Conservation (phyloP, 2,888 invertebrate genomes). For the Tolmerus cingulatus region DNA sequence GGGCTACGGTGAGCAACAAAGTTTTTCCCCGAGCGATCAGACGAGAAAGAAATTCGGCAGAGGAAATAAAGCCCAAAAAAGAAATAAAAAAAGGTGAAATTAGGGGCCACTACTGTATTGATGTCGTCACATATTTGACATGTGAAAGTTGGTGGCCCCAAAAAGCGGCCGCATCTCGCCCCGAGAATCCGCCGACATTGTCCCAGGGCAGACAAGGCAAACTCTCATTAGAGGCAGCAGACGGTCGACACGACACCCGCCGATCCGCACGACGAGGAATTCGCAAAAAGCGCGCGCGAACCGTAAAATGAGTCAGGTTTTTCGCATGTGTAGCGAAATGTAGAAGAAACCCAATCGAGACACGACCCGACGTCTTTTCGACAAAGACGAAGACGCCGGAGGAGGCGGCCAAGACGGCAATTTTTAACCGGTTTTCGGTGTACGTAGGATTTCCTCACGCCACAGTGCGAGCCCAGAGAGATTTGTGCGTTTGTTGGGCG, state of each 20-base stretch:
- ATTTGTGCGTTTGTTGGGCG: slow-evolving; percentile 4
- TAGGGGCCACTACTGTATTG: slow-evolving; percentile 3
- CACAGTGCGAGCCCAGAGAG: background rate
- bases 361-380: slow-evolving; percentile 6
- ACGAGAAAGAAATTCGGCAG: background rate
- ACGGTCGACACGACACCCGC: background rate
- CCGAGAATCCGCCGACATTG: background rate
- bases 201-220: background rate
- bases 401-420: background rate
- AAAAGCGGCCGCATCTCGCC: background rate
- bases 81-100: background rate
- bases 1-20: background rate
- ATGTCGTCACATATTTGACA: slow-evolving; percentile 33
- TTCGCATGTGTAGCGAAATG: slow-evolving; percentile 19
- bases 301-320: slow-evolving; percentile 26
- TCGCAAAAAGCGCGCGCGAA: slow-evolving; percentile 37
- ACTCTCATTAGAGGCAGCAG: slow-evolving; percentile 13
- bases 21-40: background rate
- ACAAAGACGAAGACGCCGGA: background rate
- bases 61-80: background rate
- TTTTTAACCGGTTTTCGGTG: slow-evolving; percentile 32
- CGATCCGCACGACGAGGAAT: background rate
- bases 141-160: slow-evolving; percentile 40
- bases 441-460: background rate
- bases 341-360: background rate